phyloP scores from a whole-genome alignment of 2,888 invertebrate genomes.

The Ectemnius lituratus region DNA sequence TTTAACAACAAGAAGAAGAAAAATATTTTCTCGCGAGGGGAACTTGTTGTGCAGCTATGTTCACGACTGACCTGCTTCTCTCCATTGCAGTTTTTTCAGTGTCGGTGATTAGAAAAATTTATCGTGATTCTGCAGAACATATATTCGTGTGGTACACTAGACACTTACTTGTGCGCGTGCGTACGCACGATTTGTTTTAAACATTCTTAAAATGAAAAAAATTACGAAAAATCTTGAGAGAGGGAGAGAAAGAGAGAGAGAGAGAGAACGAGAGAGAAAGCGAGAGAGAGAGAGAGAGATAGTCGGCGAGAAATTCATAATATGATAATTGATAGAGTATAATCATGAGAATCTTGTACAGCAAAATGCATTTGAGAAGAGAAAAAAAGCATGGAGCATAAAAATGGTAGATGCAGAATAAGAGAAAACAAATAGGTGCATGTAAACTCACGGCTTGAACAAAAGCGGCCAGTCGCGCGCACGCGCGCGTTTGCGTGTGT shows the following conservation, averaged over 20 bases:
- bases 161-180: conserved; percentile 65
- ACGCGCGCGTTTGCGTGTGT: conserved; percentile 34
- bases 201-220: conserved; percentile 24
- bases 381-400: not conserved
- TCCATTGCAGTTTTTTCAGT: conserved; percentile 61
- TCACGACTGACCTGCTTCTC: conserved; percentile 42
- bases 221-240: not conserved
- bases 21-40: conserved; percentile 31
- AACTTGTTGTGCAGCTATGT: not conserved
- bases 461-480: not conserved
- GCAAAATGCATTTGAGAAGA: conserved; percentile 48
- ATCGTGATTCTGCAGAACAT: conserved; percentile 64
- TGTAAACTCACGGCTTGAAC: conserved; percentile 14
- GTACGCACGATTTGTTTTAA: conserved; percentile 20
- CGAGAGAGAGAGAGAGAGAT: conserved; percentile 11
- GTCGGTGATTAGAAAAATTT: conserved; percentile 47
- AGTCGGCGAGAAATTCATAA: not conserved
- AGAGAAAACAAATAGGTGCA: conserved; percentile 18
- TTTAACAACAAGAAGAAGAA: too few relatives aligned
- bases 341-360: conserved; percentile 42
- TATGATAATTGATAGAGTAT: not conserved
- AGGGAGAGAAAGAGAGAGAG: not conserved
- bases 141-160: conserved; percentile 69
- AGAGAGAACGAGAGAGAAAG: not conserved
- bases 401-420: not conserved